Base-by-base conservation (phyloP, 2,797 vertebrate genomes). In the Esox masquinongy region DNA sequence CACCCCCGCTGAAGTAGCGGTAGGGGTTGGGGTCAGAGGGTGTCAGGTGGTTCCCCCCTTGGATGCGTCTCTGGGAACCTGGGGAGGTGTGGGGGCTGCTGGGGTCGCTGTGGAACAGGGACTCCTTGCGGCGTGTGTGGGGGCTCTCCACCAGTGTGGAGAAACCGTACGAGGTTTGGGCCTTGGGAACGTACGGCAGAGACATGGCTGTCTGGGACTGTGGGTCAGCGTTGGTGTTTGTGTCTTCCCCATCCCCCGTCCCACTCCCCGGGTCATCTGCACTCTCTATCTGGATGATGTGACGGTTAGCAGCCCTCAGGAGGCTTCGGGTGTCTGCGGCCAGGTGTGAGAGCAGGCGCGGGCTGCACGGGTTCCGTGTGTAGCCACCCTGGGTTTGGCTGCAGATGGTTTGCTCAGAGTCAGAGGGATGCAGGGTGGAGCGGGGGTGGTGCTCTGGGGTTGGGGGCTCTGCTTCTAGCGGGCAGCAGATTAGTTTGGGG, bases 271-370 rank as follows among this genome's bases (percentile, higher is more conserved):
- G 94, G 74, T 98, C 97, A 70, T 99, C 97, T 0, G 96, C 97
- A 0, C 95, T 97, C 91, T 99, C 98, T 0, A 99, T 95, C 88
- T 99, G 97, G 85, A 99, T 99, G 87, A 99, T 97, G 85, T 99
- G 97, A 0, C 96, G 94, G 47, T 96, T 94, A 74, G 97, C 91
- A 0, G 95, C 92, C 86, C 95, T 96, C 43, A 97, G 85, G 16
- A 97, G 94, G 73, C 88, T 93, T 53, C 91, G 93, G 77, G 92
- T 91, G 82, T 96, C 95, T 0, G 92, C 92, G 0, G 91, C 86
- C 16, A 94, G 84, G 78, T 94, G 95, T 26, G 86, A 83, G 71
- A 96, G 94, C 4, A 96, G 90, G 7, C 95, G 94, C 0, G 97
- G 97, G 84, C 97, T 98, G 74, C 96, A 93, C 3, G 96, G 95